phyloP scores from a whole-genome alignment of 2,797 vertebrate genomes.

The Peromyscus aztecus region DNA sequence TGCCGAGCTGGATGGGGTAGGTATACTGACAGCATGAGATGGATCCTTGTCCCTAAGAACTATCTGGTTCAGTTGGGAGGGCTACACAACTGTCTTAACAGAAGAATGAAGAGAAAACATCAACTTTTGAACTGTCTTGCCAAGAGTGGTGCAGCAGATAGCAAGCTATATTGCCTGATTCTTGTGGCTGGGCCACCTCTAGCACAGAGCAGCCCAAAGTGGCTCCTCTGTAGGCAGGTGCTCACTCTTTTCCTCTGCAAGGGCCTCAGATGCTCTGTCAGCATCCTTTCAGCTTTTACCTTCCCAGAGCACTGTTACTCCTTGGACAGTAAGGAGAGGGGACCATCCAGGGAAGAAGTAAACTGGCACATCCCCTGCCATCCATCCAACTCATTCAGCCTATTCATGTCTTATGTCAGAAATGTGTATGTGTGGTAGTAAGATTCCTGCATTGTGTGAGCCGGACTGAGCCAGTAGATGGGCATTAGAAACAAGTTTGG shows the following conservation, averaged over 20 bases:
- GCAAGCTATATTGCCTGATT: background rate
- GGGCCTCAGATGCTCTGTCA: background rate
- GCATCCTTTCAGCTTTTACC: background rate
- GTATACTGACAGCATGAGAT: fast-evolving
- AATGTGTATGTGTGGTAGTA: fast-evolving
- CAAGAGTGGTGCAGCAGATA: background rate
- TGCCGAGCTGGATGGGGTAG: background rate
- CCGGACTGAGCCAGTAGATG: background rate
- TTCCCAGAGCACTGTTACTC: background rate
- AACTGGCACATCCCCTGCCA: background rate
- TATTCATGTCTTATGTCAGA: background rate
- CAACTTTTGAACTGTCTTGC: background rate
- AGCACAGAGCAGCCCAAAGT: background rate
- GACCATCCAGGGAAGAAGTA: background rate
- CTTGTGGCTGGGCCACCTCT: background rate
- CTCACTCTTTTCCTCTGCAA: background rate
- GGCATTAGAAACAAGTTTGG: background rate
- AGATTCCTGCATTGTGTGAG: too few relatives aligned
- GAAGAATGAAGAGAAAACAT: background rate
- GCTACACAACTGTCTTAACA: background rate
- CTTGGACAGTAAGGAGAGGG: background rate
- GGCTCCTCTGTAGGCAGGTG: background rate
- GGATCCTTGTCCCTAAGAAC: background rate
- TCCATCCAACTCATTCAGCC: background rate
- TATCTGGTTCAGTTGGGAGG: background rate